A percentile compares a stretch with the other conserved stretches of the same genome.
phyloP scores from a whole-genome alignment of 2,797 vertebrate species.

The Myotis myotis region DNA sequence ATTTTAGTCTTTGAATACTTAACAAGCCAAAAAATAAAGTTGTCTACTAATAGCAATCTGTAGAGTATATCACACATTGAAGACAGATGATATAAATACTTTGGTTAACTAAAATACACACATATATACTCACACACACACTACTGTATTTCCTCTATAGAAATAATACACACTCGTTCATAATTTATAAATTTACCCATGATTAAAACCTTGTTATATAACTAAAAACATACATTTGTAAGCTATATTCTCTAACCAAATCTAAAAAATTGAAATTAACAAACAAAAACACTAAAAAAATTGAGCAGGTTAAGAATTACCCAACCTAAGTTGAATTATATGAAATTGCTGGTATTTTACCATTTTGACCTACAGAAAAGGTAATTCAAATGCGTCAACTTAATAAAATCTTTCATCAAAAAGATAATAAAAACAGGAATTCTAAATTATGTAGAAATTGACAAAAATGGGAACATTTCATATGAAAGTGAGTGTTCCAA shows the following conservation, averaged over 20 bases:
- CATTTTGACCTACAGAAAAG: background rate
- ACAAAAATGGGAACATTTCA: background rate
- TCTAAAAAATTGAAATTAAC: background rate
- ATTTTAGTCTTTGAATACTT: background rate
- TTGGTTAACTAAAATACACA: background rate
- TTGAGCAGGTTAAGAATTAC: background rate
- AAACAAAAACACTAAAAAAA: background rate
- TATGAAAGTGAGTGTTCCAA: background rate
- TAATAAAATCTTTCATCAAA: background rate
- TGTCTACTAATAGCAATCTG: background rate
- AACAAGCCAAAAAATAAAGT: background rate
- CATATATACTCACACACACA: background rate
- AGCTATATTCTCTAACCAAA: background rate
- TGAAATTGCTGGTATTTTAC: background rate
- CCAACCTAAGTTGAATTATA: background rate
- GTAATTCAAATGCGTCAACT: background rate
- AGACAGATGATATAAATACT: background rate
- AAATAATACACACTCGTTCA: background rate
- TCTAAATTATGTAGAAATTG: background rate
- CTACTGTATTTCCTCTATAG: background rate
- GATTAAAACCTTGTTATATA: background rate
- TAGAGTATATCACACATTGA: background rate
- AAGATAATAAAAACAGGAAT: background rate
- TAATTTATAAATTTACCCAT: background rate
- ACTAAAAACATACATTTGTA: background rate